phyloP scores from a whole-genome alignment of 2,113 vertebrate genomes.

The Megaceryle maxima region DNA sequence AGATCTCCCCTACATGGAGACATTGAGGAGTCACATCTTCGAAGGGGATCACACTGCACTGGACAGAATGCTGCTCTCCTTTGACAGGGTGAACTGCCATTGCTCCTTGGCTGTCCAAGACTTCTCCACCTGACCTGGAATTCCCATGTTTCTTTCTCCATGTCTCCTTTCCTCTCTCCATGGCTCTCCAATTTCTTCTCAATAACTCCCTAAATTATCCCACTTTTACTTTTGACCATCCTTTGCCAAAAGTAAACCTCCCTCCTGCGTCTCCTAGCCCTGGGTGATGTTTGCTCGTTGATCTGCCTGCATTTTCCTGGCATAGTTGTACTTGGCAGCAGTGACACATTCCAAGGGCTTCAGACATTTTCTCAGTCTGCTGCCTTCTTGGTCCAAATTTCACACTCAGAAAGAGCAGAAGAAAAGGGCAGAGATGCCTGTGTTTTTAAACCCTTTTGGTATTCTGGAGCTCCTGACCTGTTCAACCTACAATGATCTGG shows the following conservation, averaged over 20 bases:
- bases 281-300: background rate
- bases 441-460: conserved; percentile 1
- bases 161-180: background rate
- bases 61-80: background rate
- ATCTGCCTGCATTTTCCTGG: background rate
- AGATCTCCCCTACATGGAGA: background rate
- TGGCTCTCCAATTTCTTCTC: background rate
- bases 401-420: conserved; percentile 34
- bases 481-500: background rate
- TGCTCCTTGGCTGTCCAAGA: background rate
- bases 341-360: conserved; percentile 47
- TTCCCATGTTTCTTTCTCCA: background rate
- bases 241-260: background rate
- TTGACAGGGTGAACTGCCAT: background rate
- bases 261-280: background rate
- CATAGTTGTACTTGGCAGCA: background rate
- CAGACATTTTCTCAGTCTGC: conserved; percentile 24
- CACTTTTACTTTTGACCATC: background rate
- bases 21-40: background rate
- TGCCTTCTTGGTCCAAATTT: conserved; percentile 34
- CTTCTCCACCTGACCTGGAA: background rate
- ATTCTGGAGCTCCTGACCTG: background rate
- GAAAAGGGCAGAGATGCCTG: conserved; percentile 16
- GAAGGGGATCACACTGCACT: background rate
- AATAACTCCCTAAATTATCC: background rate